Conservation (phyloP, 2,797 vertebrate genomes). For the Falco naumanni region DNA sequence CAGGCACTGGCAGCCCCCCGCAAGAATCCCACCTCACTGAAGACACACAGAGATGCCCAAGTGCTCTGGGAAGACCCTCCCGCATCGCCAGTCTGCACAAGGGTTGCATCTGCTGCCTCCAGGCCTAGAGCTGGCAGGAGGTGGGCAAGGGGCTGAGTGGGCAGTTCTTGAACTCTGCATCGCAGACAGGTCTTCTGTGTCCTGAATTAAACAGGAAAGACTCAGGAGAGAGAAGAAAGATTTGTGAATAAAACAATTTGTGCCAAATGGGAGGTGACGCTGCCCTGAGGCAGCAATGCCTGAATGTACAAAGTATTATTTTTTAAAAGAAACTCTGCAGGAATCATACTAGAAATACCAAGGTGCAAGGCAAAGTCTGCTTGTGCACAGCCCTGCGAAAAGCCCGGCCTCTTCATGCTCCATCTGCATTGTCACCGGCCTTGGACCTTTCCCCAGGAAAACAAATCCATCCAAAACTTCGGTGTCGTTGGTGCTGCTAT, state of each 20-base stretch:
- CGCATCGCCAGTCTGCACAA: constrained; percentile 2
- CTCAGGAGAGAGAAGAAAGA: constrained; percentile 54
- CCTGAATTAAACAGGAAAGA: constrained; percentile 44
- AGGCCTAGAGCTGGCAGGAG: constrained; percentile 29
- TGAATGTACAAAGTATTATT: constrained; percentile 73
- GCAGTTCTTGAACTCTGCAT: constrained; percentile 46
- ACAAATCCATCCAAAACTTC: constrained; percentile 59
- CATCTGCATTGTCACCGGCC: neutral
- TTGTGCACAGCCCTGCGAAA: neutral
- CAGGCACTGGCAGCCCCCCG: constrained; percentile 38
- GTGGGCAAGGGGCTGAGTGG: constrained; percentile 11
- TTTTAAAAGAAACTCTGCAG: constrained; percentile 62
- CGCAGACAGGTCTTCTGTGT: constrained; percentile 35
- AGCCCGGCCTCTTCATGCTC: neutral
- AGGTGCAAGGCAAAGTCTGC: constrained; percentile 47
- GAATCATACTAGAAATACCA: constrained; percentile 52
- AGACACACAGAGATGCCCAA: constrained; percentile 45
- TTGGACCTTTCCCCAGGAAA: constrained; percentile 40
- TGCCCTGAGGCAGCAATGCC: constrained; percentile 30
- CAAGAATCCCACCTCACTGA: constrained; percentile 45
- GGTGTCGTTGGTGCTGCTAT: constrained; percentile 73
- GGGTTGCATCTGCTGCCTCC: constrained; percentile 41
- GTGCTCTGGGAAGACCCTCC: constrained; percentile 41
- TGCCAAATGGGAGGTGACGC: constrained; percentile 71
- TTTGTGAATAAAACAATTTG: constrained; percentile 53